Conservation (phyloP, 2,888 invertebrate species). For the Ferdinandea cuprea region DNA sequence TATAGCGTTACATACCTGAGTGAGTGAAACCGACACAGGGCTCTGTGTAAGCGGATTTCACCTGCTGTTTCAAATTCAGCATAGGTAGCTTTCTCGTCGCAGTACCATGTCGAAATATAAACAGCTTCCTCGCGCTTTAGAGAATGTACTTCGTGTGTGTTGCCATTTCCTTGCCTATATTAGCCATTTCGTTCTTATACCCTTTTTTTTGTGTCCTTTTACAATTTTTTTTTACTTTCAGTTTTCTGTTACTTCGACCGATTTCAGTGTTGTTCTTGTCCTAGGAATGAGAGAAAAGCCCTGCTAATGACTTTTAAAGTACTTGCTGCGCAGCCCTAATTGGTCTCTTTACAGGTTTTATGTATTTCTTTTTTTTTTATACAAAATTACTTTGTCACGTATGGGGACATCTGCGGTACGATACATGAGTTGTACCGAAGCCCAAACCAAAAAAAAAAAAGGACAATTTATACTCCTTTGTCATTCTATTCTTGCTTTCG, state of each 20-base stretch:
- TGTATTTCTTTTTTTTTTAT: no score
- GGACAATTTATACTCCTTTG: no score
- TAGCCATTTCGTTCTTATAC: slow-evolving; percentile 40
- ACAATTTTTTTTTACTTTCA: not conserved
- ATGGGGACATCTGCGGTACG: slow-evolving; percentile 61
- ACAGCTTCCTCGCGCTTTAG: slow-evolving; percentile 47
- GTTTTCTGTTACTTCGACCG: slow-evolving; percentile 32
- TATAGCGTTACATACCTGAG: not conserved
- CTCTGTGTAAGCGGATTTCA: slow-evolving; percentile 61
- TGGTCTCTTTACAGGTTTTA: slow-evolving; percentile 65
- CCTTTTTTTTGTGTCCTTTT: not conserved
- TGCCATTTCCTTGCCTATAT: slow-evolving; percentile 62
- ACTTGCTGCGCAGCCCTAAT: slow-evolving; percentile 71
- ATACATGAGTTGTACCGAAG: slow-evolving; percentile 45
- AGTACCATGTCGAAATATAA: no score
- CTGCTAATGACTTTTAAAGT: slow-evolving; percentile 82
- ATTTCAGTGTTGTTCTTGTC: slow-evolving; percentile 36
- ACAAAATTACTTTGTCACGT: slow-evolving; percentile 71
- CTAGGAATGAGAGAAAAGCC: slow-evolving; percentile 75
- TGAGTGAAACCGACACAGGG: slow-evolving; percentile 18
- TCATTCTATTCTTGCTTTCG: slow-evolving; percentile 56
- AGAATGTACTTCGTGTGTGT: slow-evolving; percentile 60
- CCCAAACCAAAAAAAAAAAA: slow-evolving; percentile 36
- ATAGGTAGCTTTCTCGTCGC: slow-evolving; percentile 12
- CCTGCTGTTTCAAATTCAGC: slow-evolving; percentile 46